Percentiles rank a stretch among this genome's conserved stretches.
These are phyloP conservation scores for Pelagia noctiluca DNA, from an alignment of 30 jellyfish, hydroid and myxozoan species.

Conservation along the genomic window DNA sequence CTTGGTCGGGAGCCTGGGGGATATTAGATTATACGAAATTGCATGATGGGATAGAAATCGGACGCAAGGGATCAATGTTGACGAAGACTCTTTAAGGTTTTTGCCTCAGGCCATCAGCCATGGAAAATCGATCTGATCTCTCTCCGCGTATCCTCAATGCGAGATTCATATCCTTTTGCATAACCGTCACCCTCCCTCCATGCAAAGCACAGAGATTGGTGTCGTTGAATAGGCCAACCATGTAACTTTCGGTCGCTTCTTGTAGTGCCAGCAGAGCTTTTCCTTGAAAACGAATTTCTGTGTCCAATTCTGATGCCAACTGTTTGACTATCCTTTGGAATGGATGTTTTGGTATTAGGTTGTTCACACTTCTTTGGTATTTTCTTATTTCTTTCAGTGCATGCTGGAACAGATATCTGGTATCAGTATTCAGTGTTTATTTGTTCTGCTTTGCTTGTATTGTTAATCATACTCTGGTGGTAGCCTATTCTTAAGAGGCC, in stretches of 20 bases:
- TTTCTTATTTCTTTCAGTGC: constrained; percentile 46
- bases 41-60: too few relatives aligned
- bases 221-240: constrained; percentile 62
- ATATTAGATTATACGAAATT: too few relatives aligned
- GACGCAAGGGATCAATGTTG: not conserved
- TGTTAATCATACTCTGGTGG: not conserved
- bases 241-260: constrained; percentile 67
- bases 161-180: constrained; percentile 61
- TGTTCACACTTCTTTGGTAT: constrained; percentile 33
- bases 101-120: not conserved
- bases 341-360: constrained; percentile 42
- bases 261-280: constrained; percentile 62
- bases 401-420: constrained; percentile 1
- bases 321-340: constrained; percentile 56
- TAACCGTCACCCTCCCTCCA: constrained; percentile 57
- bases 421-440: not conserved
- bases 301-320: not conserved
- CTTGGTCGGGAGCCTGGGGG: too few relatives aligned
- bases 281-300: constrained; percentile 32
- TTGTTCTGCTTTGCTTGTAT: not conserved
- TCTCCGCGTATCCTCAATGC: constrained; percentile 65
- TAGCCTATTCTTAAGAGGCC: not conserved
- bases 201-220: constrained; percentile 63
- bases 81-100: too few relatives aligned
- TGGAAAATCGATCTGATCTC: not conserved